These are phyloP conservation scores for Arenaria interpres DNA, from an alignment of 2,113 vertebrate species.

Conservation along the genomic window DNA sequence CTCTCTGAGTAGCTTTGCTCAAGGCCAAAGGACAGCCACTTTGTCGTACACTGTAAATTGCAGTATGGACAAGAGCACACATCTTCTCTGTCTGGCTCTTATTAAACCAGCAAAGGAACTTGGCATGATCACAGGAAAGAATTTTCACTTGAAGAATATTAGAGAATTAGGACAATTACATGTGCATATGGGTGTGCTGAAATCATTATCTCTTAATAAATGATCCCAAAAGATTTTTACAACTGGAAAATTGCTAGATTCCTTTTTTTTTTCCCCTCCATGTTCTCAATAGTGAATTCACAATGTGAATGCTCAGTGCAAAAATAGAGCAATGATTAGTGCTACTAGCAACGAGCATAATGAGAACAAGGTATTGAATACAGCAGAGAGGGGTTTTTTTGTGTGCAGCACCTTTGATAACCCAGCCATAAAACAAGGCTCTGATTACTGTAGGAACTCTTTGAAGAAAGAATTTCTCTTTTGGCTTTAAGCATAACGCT, in stretches of 20 bases:
- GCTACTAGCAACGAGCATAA: neutral
- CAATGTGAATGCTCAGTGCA: neutral
- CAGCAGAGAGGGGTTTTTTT: neutral
- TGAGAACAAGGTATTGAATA: constrained; percentile 12
- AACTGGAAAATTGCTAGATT: neutral
- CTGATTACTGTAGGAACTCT: neutral
- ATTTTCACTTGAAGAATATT: neutral
- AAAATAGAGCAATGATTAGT: constrained; percentile 5
- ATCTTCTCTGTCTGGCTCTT: neutral
- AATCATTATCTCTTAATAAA: neutral
- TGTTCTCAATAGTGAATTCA: neutral
- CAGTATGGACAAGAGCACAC: neutral
- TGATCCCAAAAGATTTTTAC: neutral
- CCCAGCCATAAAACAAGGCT: neutral
- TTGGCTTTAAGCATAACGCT: neutral
- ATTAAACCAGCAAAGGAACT: neutral
- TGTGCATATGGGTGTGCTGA: neutral
- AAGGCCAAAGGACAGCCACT: neutral
- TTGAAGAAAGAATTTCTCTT: constrained; percentile 16
- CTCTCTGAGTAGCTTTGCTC: neutral
- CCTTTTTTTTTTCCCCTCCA: neutral
- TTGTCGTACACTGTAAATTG: neutral
- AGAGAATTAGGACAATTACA: neutral
- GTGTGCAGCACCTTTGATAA: neutral
- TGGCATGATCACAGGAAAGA: neutral